Percentiles rank a stretch among this genome's conserved stretches.
phyloP scores from a whole-genome alignment of 1,140 invertebrate species.

The Cheumatopsyche charites region DNA sequence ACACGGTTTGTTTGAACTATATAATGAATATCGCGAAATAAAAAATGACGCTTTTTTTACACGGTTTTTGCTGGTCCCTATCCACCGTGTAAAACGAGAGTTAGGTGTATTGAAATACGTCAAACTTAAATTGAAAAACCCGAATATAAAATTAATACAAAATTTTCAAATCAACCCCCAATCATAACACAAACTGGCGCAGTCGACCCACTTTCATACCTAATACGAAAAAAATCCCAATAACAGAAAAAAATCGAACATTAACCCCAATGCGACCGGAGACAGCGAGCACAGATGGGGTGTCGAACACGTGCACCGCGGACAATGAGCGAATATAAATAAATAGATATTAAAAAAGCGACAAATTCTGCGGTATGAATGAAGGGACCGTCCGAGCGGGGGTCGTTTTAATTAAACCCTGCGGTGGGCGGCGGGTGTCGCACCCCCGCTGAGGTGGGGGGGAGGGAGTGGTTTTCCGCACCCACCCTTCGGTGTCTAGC shows the following conservation, averaged over 20 bases:
- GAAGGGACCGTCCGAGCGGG: neutral
- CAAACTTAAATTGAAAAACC: no score
- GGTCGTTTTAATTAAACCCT: constrained; percentile 16
- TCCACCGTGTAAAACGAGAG: constrained; percentile 36
- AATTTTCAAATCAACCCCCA: no score
- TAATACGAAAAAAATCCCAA: no score
- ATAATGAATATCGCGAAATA: no score
- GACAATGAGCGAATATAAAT: neutral
- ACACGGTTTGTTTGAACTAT: no score
- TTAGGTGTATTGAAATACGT: neutral
- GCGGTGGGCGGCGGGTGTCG: constrained; percentile 17
- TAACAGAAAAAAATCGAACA: no score
- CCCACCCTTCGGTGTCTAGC: constrained; percentile 37
- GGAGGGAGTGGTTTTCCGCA: neutral
- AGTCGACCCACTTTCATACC: no score
- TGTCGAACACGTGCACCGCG: neutral
- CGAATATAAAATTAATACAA: no score
- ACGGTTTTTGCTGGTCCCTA: constrained; percentile 35
- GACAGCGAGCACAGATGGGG: neutral
- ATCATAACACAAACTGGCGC: no score
- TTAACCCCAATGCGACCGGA: no score
- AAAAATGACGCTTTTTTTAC: no score
- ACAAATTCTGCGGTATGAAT: constrained; percentile 4
- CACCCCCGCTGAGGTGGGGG: neutral
- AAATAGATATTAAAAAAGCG: neutral